phyloP scores from a whole-genome alignment of 2,888 invertebrate genomes.

The Mythimna ferrago region DNA sequence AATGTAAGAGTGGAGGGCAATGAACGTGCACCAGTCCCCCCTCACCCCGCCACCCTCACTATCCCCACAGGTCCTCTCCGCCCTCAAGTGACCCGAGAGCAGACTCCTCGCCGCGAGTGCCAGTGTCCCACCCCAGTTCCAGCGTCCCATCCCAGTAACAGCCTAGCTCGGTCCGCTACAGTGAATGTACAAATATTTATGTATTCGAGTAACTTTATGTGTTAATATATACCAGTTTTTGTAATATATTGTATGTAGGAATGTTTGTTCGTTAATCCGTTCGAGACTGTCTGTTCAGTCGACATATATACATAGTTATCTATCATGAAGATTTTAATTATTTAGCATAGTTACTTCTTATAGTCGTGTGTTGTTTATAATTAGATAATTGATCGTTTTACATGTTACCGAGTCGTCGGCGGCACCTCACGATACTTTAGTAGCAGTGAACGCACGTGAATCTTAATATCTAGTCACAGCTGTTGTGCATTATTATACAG shows the following conservation, averaged over 20 bases:
- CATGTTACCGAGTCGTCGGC: slow-evolving; percentile 66
- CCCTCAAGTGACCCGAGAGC: slow-evolving; percentile 56
- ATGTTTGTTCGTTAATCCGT: slow-evolving; percentile 65
- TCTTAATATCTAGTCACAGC: slow-evolving; percentile 84
- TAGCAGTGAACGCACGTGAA: slow-evolving; percentile 74
- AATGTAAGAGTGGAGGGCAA: slow-evolving; percentile 47
- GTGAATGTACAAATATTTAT: slow-evolving; percentile 75
- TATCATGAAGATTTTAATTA: slow-evolving; percentile 66
- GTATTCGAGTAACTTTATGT: slow-evolving; percentile 65
- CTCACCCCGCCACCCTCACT: too few relatives aligned
- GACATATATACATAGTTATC: slow-evolving; percentile 58
- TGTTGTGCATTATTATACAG: slow-evolving; percentile 78
- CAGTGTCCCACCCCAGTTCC: slow-evolving; percentile 4
- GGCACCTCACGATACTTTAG: slow-evolving; percentile 64
- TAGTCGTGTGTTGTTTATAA: slow-evolving; percentile 72
- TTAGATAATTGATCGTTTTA: slow-evolving; percentile 64
- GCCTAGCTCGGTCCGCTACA: slow-evolving; percentile 47
- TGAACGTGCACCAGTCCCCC: slow-evolving; percentile 20
- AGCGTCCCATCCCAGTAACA: slow-evolving; percentile 29
- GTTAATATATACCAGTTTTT: slow-evolving; percentile 68
- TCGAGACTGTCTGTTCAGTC: slow-evolving; percentile 56
- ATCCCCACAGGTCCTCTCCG: slow-evolving; percentile 70
- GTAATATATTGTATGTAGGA: slow-evolving; percentile 66
- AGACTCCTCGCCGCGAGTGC: neutral
- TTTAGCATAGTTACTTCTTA: slow-evolving; percentile 68